Evolutionary conservation across 1,140 invertebrate species (phyloP), one percentile per base, ranked within the genome.

Genomic region (Drosophila mayri): DNA sequence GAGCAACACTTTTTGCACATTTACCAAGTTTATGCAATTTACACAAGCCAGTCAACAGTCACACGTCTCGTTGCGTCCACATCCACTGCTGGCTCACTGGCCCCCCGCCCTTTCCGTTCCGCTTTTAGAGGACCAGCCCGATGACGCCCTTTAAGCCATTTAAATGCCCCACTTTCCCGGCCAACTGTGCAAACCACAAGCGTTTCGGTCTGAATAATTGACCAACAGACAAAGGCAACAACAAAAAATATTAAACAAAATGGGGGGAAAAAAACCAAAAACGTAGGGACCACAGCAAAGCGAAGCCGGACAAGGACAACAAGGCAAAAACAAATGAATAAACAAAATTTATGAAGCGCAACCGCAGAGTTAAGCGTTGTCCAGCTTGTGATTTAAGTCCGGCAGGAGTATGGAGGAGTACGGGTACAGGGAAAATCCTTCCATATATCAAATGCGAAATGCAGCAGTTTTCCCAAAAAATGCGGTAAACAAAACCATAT

Each of bases 141-240:
- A 30, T 18, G 52, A 20, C 35, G 67, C 50, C n/a, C 63, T 47
- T 67, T 60, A 79, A 72, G 65, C 83, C 73, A 81, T 84, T 90
- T 88, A 88, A 84, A 78, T 74, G 77, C 57, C 68, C 60, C 70
- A 67, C 61, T 67, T 60, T 61, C 38, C 60, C 60, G 55, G 47
- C 52, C 43, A 52, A 59, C 60, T 76, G 43, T 70, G 66, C 57
- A 73, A 79, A 88, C 84, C 84, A 62, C 84, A 88, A 90, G 76
- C 67, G 77, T 58, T 74, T 77, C 47, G 80, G 85, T 84, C 82
- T 88, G 81, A 88, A 88, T 88, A 88, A 88, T 88, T 88, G 77
- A 88, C 85, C 84, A 84, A 72, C 46, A 73, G 54, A 72, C 54
- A 73, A 62, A 62, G 37, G 38, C 62, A 50, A 38, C 47, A 43